Evolutionary conservation across 2,888 invertebrate species (phyloP).

Genomic region (Euplagia quadripunctaria): DNA sequence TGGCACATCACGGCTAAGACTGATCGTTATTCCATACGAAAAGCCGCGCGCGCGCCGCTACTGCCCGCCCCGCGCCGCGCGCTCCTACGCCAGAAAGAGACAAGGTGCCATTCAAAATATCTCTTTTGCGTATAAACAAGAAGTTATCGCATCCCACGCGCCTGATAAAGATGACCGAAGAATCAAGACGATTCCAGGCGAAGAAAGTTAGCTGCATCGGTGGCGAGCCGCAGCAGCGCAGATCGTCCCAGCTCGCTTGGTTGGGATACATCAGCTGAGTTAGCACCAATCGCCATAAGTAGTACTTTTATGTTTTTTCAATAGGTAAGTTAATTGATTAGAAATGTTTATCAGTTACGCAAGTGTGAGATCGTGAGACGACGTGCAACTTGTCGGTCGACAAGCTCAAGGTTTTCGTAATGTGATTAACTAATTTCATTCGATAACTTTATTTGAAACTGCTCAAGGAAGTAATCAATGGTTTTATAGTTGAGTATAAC

Average conservation of each 20-base stretch:
- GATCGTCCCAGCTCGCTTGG: too few species aligned
- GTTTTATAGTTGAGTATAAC: neutral
- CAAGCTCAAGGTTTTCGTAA: constrained; percentile 34
- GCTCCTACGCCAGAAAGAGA: constrained; percentile 34
- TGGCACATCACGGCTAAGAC: constrained; percentile 76
- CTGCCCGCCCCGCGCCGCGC: constrained; percentile 29
- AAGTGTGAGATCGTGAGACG: constrained; percentile 1
- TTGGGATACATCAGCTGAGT: too few species aligned
- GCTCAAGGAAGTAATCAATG: neutral
- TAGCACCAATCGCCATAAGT: neutral
- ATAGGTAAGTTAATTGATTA: neutral
- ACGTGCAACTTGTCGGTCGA: constrained; percentile 19
- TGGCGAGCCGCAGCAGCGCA: neutral
- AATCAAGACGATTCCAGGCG: constrained; percentile 4
- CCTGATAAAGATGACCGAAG: constrained; percentile 22
- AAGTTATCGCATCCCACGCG: constrained; percentile 14
- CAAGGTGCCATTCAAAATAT: constrained; percentile 24
- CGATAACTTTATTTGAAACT: constrained; percentile 4
- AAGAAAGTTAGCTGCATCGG: neutral
- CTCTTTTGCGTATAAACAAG: constrained; percentile 35
- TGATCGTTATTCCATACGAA: constrained; percentile 35
- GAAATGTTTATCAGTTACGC: constrained; percentile 19
- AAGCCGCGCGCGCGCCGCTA: constrained; percentile 34
- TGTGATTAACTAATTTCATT: constrained; percentile 8
- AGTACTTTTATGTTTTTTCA: neutral